phyloP scores from a whole-genome alignment of 1,140 invertebrate species.

The Lasioglossum baleicum region DNA sequence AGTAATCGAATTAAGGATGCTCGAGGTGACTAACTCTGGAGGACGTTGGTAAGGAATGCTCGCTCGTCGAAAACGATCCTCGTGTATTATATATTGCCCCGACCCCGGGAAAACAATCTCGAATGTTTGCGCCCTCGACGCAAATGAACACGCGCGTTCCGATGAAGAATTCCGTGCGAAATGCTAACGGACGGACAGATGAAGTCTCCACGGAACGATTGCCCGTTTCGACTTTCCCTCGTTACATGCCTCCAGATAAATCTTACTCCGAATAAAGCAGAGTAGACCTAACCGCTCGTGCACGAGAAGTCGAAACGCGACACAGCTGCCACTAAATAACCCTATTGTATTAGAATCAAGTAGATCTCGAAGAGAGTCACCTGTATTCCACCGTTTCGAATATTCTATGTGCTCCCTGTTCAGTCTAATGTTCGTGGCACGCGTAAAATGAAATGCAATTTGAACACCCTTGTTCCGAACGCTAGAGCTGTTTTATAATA shows the following conservation, averaged over 20 bases:
- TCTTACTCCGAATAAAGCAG: too few species aligned
- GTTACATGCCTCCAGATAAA: neutral
- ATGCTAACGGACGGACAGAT: neutral
- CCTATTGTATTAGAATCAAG: too few species aligned
- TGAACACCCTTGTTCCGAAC: too few species aligned
- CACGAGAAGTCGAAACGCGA: too few species aligned
- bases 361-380: too few species aligned
- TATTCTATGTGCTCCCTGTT: too few species aligned
- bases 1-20: conserved; percentile 48
- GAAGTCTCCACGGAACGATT: neutral
- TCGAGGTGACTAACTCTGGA: conserved; percentile 33
- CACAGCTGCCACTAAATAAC: too few species aligned
- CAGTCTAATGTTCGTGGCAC: too few species aligned
- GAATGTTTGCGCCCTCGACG: neutral
- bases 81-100: neutral
- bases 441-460: too few species aligned
- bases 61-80: conserved; percentile 27
- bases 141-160: neutral
- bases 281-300: too few species aligned
- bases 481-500: too few species aligned
- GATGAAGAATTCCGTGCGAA: neutral
- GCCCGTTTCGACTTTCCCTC: neutral
- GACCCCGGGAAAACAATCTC: neutral
- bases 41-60: conserved; percentile 12
- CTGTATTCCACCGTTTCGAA: too few species aligned